Conservation (phyloP, 2,113 vertebrate genomes). For the Acanthochromis polyacanthus region DNA sequence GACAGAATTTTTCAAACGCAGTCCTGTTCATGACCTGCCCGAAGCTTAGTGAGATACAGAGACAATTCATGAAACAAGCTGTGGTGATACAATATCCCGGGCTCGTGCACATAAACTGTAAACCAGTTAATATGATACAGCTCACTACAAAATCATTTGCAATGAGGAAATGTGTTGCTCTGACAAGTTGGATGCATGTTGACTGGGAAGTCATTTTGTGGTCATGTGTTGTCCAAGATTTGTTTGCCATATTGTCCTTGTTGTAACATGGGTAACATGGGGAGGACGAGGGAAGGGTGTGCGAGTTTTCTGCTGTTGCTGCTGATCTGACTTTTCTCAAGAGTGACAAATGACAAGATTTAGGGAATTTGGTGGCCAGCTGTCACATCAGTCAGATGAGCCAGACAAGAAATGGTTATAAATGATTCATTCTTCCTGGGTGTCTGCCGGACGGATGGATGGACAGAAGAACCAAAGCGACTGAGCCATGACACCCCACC, state of each 20-base stretch:
- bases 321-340: constrained; percentile 58
- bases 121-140: constrained; percentile 16
- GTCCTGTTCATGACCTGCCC: constrained; percentile 12
- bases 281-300: neutral
- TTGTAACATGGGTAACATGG: constrained; percentile 26
- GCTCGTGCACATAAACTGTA: constrained; percentile 9
- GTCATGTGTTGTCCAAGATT: constrained; percentile 44
- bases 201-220: constrained; percentile 3
- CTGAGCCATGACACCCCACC: constrained; percentile 51
- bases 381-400: constrained; percentile 73
- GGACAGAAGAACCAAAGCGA: constrained; percentile 41
- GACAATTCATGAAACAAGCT: neutral
- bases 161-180: neutral
- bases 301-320: constrained; percentile 21
- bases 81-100: neutral
- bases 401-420: constrained; percentile 68
- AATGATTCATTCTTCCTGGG: constrained; percentile 78
- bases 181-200: constrained; percentile 3
- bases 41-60: neutral
- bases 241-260: constrained; percentile 59
- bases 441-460: constrained; percentile 61
- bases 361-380: constrained; percentile 72
- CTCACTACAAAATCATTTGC: neutral
- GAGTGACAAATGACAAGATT: constrained; percentile 71
- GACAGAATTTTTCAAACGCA: neutral